Conservation (phyloP, 2,113 vertebrate species). For the Labrus mixtus region DNA sequence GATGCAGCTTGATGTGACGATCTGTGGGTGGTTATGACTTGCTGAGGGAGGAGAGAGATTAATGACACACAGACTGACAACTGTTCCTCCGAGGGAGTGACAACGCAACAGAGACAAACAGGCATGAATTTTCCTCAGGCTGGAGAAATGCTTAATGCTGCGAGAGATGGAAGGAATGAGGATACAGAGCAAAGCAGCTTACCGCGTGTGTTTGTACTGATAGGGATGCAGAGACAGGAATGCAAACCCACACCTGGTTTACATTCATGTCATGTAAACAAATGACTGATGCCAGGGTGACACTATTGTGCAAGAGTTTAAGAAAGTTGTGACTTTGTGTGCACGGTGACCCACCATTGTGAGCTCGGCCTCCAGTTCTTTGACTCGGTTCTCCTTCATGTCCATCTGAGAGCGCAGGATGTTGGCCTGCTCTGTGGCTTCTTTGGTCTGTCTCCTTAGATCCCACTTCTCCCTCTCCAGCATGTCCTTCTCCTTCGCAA, state of each 20-base stretch:
- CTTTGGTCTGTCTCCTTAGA: conserved; percentile 94
- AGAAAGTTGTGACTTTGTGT: background rate
- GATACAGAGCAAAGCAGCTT: conserved; percentile 14
- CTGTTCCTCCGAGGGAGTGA: conserved; percentile 39
- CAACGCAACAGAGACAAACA: conserved; percentile 17
- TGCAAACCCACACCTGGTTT: conserved; percentile 24
- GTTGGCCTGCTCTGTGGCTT: conserved; percentile 93
- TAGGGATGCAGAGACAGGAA: conserved; percentile 1
- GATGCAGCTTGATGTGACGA: conserved; percentile 47
- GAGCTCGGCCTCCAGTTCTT: conserved; percentile 97
- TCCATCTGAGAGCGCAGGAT: conserved; percentile 94
- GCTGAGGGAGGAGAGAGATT: conserved; percentile 56
- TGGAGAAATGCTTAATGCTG: conserved; percentile 13
- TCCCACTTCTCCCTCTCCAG: conserved; percentile 99
- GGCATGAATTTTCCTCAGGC: conserved; percentile 24
- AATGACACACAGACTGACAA: conserved; percentile 61
- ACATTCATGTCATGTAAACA: background rate
- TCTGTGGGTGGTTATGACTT: conserved; percentile 56
- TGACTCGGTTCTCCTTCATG: conserved; percentile 97
- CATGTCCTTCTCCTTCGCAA: conserved; percentile 96
- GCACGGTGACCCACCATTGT: conserved; percentile 90
- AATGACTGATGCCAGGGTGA: conserved; percentile 7
- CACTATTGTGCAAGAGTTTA: background rate
- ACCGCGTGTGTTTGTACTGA: conserved; percentile 4
- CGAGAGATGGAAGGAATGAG: conserved; percentile 18